Evolutionary conservation across 2,888 invertebrate genomes (phyloP), one percentile per base, ranked within the genome.

Genomic region (Scaptomyza caliginosa): DNA sequence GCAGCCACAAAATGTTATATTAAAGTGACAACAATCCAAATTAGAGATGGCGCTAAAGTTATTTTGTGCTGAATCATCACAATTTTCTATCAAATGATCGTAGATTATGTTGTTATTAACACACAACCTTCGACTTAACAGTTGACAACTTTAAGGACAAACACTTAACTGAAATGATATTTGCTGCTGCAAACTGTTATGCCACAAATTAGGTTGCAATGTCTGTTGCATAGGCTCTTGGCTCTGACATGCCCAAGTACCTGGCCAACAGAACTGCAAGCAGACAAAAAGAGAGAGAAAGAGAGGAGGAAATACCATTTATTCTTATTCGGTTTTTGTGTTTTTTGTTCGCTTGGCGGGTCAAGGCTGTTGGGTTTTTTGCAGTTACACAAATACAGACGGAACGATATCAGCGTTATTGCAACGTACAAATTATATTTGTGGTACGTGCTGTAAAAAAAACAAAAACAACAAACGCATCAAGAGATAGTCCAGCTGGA

Each of bases 141-240:
- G 26, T 16, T 70, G 46, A 32, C 51, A 57, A 28, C 23, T 42
- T 11, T 13, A 19, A 24, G 40, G 10, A 30, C 3, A 28, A 38
- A 60, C 50, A 62, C 82, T 78, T 59, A 59, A 62, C 52, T 57
- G 70, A 84, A 84, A 66, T 70, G 49, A 64, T 74, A 81, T 81
- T 70, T 84, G 26, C 30, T 42, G 34, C 32, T 38, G 6, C 50
- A 43, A 28, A 38, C 51, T 17, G 32, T 30, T 30, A 19, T 40
- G 39, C 42, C 45, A 32, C 8, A 45, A 45, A 24, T 28, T 43
- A 17, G 36, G 17, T 26, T 54, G 52, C 54, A 42, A 59, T 16
- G 48, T 60, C 52, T 45, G 59, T 40, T 72, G 42, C 60, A 39
- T 21, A 39, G 54, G 32, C 57, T 16, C 21, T 48, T 48, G 11